These are phyloP conservation scores for Caenorhabditis japonica DNA, from an alignment of 2,888 invertebrate species.

Conservation along the genomic window DNA sequence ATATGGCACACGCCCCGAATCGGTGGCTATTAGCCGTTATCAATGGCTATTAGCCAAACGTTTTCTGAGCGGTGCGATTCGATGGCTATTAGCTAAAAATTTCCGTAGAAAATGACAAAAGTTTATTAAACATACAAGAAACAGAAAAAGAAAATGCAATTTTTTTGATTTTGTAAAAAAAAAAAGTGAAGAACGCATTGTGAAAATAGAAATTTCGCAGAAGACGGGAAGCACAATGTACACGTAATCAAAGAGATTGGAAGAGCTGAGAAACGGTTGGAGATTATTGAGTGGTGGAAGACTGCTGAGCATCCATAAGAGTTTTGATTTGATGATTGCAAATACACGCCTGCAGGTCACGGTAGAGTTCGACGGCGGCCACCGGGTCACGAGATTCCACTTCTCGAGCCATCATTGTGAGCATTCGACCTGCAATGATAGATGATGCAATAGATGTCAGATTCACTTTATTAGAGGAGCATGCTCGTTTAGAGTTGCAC, in stretches of 20 bases:
- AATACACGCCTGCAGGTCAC: slow-evolving; percentile 18
- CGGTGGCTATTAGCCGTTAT: too few species aligned
- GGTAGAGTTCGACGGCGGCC: slow-evolving; percentile 12
- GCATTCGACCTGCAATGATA: slow-evolving; percentile 21
- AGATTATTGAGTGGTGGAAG: background rate
- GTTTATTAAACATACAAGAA: background rate
- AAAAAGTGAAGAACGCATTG: background rate
- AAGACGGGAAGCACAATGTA: background rate
- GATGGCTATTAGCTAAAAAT: too few species aligned
- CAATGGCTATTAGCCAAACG: too few species aligned
- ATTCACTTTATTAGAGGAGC: too few species aligned
- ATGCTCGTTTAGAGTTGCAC: too few species aligned
- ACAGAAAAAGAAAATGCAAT: slow-evolving; percentile 12
- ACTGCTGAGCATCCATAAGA: slow-evolving; percentile 1
- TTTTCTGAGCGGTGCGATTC: too few species aligned
- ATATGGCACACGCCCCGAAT: too few species aligned
- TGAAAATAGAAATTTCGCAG: slow-evolving; percentile 1
- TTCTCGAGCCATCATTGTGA: slow-evolving; percentile 27
- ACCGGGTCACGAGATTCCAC: slow-evolving; percentile 27
- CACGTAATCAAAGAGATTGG: slow-evolving; percentile 9
- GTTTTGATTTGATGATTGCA: slow-evolving; percentile 9
- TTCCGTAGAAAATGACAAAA: too few species aligned
- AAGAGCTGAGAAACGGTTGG: background rate
- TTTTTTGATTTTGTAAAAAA: background rate
- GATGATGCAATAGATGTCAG: too few species aligned